Evolutionary conservation across 2,113 vertebrate genomes (phyloP), one percentile per base, ranked within the genome.

Genomic region (Ifrita kowaldi): DNA sequence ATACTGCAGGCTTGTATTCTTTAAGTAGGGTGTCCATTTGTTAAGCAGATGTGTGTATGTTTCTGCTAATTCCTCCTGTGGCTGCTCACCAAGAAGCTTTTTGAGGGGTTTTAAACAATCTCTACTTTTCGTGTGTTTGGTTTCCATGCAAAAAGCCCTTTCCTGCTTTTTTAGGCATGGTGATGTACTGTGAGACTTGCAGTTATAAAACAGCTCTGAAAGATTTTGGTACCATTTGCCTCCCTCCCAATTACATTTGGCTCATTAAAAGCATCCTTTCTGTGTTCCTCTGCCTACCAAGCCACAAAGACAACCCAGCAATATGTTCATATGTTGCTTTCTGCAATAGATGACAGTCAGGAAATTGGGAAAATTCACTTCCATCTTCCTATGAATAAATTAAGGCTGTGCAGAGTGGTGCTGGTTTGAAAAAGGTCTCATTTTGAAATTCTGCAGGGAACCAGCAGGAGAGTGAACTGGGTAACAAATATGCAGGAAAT

Each of bases 1-100:
- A 1, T 11, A 0, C 32, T 70, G 80, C 33, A 52, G 57, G 24
- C 15, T 0, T 9, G 23, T 22, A 3, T 32, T 69, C 17, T 6
- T 30, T 35, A 13, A 42, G 5, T 5, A 50, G 50, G 13, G 15
- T 78, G 32, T 44, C 32, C 6, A 3, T 69, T 65, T 76, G 19
- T 47, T 27, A 14, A 68, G 46, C 59, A 65, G 46, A 39, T 78
- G 47, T 62, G 20, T 39, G 3, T 52, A 8, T 63, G 12, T 56
- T 70, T 13, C 49, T 87, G 46, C 3, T 44, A 60, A 16, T 80
- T 49, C 32, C 55, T 75, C 35, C 56, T 52, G 1, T 39, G 44
- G 27, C 57, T 79, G 44, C 19, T 79, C 39, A 56, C 39, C 41
- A 42, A 52, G 46, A 15, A 39, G 33, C 37, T 84, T 53, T 73